Base-by-base conservation (phyloP, 2,888 invertebrate genomes). In the Eupeodes luniger region DNA sequence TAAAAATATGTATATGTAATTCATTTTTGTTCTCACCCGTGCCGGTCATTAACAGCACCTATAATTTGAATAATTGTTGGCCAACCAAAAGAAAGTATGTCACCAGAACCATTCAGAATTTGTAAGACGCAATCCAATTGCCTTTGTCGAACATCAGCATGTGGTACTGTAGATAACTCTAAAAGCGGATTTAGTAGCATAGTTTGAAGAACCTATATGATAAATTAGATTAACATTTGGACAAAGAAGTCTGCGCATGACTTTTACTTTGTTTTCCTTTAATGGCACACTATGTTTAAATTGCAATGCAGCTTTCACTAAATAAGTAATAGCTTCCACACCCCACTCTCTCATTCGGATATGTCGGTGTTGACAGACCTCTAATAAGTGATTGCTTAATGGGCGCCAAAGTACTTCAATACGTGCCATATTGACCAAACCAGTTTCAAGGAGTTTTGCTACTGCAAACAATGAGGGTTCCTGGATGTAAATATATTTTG, bases 401-500 rank as follows among this genome's bases (percentile, higher is more conserved):
- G 98, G 98, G 89, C 97, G 95, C 99, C 99, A 99, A 90, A 98
- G 95, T 0, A 99, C 97, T 93, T 98, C 98, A 61, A 99, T 97
- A 77, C 99, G 95, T 67, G 97, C 96, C 95, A 99, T 95, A 94
- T 99, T 99, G 0, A 98, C 98, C 84, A 99, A 93, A 0, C 98
- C 99, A 0, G 98, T 99, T 94, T 99, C 99, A n/a, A 99, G 94
- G n/a, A 99, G 94, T 93, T 99, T 99, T 4, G 99, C 99, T 4
- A 99, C 98, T 4, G 99, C 99, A 94, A 99, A 99, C 79, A 99
- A 93, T 0, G 99, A 99, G 0, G 99, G 99, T 92, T 99, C 99
- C 96, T 97, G 91, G 1, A 55, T 14, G 14, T 5, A 11, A 19
- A 59, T 57, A n/a, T 47, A 3, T 2, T 27, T 27, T 27, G 27